A percentile compares a stretch with the other conserved stretches of the same genome.
These are phyloP conservation scores for Diarsia mendica DNA, from an alignment of 2,888 invertebrate genomes.

Conservation along the genomic window DNA sequence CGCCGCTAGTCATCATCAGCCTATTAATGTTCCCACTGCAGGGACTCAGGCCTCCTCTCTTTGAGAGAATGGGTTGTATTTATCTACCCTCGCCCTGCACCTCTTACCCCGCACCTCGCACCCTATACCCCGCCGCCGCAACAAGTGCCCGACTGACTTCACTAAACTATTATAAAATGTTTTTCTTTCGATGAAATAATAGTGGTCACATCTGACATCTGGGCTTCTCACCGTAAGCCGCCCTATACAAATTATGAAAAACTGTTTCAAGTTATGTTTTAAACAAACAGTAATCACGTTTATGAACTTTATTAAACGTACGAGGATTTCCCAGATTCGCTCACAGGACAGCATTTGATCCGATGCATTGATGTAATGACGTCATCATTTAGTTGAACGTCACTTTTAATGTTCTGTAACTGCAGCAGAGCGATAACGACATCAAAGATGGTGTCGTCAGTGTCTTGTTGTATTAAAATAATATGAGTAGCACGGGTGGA, in stretches of 20 bases:
- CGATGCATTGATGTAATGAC: too few species aligned
- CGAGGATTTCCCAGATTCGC: too few species aligned
- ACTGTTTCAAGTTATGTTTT: background rate
- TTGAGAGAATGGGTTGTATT: too few species aligned
- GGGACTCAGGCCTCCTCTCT: too few species aligned
- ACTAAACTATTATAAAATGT: constrained; percentile 27
- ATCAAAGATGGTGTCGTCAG: background rate
- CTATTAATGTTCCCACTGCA: too few species aligned
- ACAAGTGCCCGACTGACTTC: constrained; percentile 9
- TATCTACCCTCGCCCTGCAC: background rate
- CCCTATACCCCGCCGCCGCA: background rate
- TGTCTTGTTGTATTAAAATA: too few species aligned
- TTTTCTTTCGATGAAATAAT: constrained; percentile 13
- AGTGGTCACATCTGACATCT: constrained; percentile 13
- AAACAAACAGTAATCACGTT: background rate
- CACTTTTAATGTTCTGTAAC: background rate
- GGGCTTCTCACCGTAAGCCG: background rate
- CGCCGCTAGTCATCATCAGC: too few species aligned
- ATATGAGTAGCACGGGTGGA: background rate
- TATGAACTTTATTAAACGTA: background rate
- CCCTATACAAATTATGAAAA: background rate
- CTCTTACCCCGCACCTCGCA: background rate
- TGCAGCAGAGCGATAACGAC: background rate
- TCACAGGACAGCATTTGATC: too few species aligned
- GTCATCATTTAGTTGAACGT: background rate